phyloP scores from a whole-genome alignment of 1,140 invertebrate species.

The Drosophila virilis region DNA sequence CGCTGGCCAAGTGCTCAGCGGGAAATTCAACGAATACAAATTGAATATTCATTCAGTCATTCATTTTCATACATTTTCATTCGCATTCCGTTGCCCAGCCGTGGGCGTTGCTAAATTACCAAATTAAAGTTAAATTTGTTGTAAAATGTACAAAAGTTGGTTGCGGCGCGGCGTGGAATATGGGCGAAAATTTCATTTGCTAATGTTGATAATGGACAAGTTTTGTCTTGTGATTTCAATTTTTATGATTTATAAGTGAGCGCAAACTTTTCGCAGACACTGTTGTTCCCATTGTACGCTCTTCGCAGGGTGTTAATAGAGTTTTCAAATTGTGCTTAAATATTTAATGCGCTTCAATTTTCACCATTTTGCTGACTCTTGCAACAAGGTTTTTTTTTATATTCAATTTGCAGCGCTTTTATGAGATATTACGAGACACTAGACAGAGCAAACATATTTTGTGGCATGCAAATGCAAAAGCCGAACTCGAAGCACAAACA shows the following conservation, averaged over 20 bases:
- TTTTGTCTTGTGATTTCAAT: constrained; percentile 60
- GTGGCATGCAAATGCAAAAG: constrained; percentile 11
- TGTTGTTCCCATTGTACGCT: background rate
- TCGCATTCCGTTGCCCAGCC: constrained; percentile 25
- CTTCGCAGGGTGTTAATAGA: constrained; percentile 44
- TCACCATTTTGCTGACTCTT: constrained; percentile 3
- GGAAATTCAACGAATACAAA: constrained; percentile 49
- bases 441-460: constrained; percentile 33
- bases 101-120: constrained; percentile 57
- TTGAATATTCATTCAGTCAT: constrained; percentile 71
- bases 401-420: constrained; percentile 37
- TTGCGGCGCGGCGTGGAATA: background rate
- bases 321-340: constrained; percentile 54
- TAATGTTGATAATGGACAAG: constrained; percentile 75
- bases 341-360: constrained; percentile 52
- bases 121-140: constrained; percentile 82
- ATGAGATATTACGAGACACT: constrained; percentile 21
- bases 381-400: constrained; percentile 16
- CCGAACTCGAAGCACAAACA: constrained; percentile 7
- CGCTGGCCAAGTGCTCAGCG: too few relatives aligned
- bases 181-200: constrained; percentile 42
- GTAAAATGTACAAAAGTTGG: constrained; percentile 63
- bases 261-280: constrained; percentile 32
- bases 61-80: constrained; percentile 27
- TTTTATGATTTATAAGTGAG: constrained; percentile 69